phyloP scores from a whole-genome alignment of 2,797 vertebrate genomes.

The Siniperca obscura region DNA sequence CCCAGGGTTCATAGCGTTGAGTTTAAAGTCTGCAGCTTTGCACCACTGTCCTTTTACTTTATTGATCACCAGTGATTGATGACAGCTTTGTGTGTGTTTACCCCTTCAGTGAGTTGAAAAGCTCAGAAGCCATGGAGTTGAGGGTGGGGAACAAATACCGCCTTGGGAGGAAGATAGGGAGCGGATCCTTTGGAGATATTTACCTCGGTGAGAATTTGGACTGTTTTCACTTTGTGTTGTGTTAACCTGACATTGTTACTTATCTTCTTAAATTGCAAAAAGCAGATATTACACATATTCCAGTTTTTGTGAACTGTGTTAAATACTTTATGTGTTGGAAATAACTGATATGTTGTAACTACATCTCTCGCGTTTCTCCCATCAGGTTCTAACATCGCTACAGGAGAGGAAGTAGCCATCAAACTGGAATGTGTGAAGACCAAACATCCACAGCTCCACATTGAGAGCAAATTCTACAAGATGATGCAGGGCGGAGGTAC shows the following conservation, averaged over 20 bases:
- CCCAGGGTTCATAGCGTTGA: slow-evolving; percentile 2
- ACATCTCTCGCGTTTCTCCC: slow-evolving; percentile 8
- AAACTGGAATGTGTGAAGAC: slow-evolving; percentile 99
- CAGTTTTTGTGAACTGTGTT: not conserved
- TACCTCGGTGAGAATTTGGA: slow-evolving; percentile 90
- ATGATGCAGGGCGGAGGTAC: slow-evolving; percentile 99
- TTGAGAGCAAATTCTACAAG: slow-evolving; percentile 99
- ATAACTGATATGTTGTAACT: not conserved
- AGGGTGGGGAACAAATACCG: slow-evolving; percentile 98
- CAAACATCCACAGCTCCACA: slow-evolving; percentile 98
- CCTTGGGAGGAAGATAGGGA: slow-evolving; percentile 97
- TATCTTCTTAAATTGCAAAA: not conserved
- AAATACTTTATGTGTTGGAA: not conserved
- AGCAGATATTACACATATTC: not conserved
- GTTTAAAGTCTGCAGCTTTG: slow-evolving; percentile 59
- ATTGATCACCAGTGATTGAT: slow-evolving; percentile 73
- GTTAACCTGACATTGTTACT: not conserved
- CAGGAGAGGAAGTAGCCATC: slow-evolving; percentile 97
- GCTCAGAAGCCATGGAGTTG: slow-evolving; percentile 91
- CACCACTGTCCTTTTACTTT: slow-evolving; percentile 64
- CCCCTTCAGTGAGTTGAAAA: slow-evolving; percentile 71
- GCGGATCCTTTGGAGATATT: slow-evolving; percentile 98
- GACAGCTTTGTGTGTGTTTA: slow-evolving; percentile 55
- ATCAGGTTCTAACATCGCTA: slow-evolving; percentile 96
- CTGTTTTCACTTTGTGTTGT: not conserved